Conservation (phyloP, 2,797 vertebrate species). For the Sebastiscus albofasciatus region DNA sequence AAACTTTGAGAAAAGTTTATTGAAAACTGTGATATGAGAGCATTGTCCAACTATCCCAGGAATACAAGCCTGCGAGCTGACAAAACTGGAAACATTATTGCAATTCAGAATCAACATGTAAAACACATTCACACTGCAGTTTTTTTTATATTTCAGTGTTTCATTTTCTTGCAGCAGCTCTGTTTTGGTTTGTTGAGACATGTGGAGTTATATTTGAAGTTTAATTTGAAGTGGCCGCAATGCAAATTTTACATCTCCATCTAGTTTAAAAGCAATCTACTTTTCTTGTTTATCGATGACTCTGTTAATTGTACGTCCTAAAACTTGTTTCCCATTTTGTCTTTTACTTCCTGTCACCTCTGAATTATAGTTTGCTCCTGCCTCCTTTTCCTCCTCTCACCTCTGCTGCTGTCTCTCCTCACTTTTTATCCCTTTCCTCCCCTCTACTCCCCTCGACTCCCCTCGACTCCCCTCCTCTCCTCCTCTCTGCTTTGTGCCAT, state of each 20-base stretch:
- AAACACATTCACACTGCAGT: neutral
- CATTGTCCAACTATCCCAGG: neutral
- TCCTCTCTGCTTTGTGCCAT: constrained; percentile 47
- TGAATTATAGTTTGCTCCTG: neutral
- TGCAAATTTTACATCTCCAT: neutral
- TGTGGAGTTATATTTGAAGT: neutral
- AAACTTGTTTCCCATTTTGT: neutral
- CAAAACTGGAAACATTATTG: too few relatives aligned
- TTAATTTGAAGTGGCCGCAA: neutral
- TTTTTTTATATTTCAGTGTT: neutral
- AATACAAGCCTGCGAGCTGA: neutral
- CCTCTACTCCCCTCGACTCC: neutral
- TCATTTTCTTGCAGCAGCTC: neutral
- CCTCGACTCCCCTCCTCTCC: constrained; percentile 2
- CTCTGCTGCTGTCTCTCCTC: neutral
- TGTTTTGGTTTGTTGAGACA: neutral
- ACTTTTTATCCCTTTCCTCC: neutral
- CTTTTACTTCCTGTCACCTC: neutral
- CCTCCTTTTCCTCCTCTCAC: neutral
- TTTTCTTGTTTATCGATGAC: neutral
- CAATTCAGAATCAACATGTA: neutral
- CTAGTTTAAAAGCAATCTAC: neutral
- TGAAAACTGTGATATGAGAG: neutral
- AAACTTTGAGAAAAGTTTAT: neutral
- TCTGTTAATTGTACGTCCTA: neutral